A percentile compares a stretch with the other conserved stretches of the same genome.
phyloP scores from a whole-genome alignment of 2,797 vertebrate species.

The Enteromius fasciolatus region DNA sequence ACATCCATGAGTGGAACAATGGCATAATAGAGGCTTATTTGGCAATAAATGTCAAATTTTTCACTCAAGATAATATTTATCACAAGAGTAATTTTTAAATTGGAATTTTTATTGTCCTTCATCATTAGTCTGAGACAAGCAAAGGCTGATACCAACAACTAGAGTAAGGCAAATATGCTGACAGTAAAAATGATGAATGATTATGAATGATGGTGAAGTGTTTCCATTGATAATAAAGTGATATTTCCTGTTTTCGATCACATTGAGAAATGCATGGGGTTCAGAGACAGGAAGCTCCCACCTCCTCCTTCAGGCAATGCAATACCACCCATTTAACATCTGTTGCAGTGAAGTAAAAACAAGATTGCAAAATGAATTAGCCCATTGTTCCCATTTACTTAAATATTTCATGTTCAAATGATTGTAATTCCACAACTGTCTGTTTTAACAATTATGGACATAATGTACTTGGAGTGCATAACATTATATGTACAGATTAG shows the following conservation, averaged over 20 bases:
- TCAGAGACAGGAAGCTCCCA: background rate
- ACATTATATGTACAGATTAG: slow-evolving; percentile 41
- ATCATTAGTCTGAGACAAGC: slow-evolving; percentile 1
- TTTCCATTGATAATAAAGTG: slow-evolving; percentile 9
- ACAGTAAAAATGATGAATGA: background rate
- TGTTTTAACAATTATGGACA: slow-evolving; percentile 25
- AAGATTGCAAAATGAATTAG: slow-evolving; percentile 14
- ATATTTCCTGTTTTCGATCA: slow-evolving; percentile 19
- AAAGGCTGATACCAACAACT: background rate
- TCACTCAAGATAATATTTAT: background rate
- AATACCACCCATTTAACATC: background rate
- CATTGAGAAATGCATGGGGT: background rate
- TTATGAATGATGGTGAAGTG: background rate
- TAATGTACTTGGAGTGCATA: slow-evolving; percentile 8
- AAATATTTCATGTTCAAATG: slow-evolving; percentile 35
- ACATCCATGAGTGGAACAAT: background rate
- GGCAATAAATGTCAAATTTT: background rate
- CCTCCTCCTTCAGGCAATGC: background rate
- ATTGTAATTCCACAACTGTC: slow-evolving; percentile 35
- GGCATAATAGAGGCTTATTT: background rate
- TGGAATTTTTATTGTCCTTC: background rate
- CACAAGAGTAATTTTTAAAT: background rate
- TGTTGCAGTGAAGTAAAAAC: slow-evolving; percentile 27
- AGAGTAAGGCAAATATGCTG: background rate
- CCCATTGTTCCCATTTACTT: slow-evolving; percentile 44